Percentiles rank a stretch among this genome's conserved stretches.
Evolutionary conservation across 35 echinoderm and acorn worm genomes (phyloP).

Genomic region (Apostichopus parvimensis): DNA sequence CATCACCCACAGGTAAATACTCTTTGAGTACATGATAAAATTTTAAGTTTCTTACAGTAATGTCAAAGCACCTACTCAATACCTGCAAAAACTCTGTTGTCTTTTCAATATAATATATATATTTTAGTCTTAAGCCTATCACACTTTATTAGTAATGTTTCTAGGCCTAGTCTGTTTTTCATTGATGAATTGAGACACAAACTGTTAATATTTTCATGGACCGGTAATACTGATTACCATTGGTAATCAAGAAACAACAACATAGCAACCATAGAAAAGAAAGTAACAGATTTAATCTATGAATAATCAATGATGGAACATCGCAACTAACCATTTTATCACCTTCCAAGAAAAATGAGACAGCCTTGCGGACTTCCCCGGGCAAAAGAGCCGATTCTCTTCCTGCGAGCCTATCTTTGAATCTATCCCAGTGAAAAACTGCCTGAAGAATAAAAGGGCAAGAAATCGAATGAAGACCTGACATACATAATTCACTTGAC

Average conservation of each 20-base stretch:
- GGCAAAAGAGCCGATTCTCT: conserved; percentile 39
- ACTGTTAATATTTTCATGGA: background rate
- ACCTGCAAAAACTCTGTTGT: too few species aligned
- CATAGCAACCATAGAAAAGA: too few species aligned
- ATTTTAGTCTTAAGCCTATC: too few species aligned
- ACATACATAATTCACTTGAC: too few species aligned
- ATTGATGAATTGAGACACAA: too few species aligned
- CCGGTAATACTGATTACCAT: background rate
- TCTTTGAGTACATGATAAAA: too few species aligned
- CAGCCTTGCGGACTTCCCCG: conserved; percentile 11
- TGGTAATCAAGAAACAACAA: too few species aligned
- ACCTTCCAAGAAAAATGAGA: conserved; percentile 41
- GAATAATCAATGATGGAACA: background rate
- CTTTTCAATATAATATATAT: too few species aligned
- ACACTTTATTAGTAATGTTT: too few species aligned
- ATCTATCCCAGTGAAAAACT: conserved; percentile 21
- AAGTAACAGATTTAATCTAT: background rate
- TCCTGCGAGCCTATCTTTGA: conserved; percentile 14
- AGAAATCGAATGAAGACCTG: too few species aligned
- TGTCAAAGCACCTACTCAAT: background rate
- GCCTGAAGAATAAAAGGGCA: background rate
- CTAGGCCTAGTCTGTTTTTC: too few species aligned
- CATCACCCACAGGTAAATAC: background rate
- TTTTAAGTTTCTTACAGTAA: too few species aligned
- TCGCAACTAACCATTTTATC: conserved; percentile 36